These are phyloP conservation scores for Drosophila mercatorum DNA, from an alignment of 2,888 invertebrate genomes.

Conservation along the genomic window DNA sequence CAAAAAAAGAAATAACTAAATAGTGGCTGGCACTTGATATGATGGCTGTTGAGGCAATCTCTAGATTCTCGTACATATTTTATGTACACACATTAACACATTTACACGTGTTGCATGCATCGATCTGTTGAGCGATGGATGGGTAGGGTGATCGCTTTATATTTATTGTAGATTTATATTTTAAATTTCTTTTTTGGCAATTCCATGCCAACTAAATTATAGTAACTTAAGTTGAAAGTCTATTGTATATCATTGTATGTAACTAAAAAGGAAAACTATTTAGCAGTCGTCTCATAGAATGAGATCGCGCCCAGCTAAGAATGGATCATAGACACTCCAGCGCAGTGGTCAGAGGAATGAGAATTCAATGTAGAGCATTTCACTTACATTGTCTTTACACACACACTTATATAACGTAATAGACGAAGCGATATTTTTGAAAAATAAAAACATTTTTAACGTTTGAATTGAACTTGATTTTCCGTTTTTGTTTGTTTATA, in stretches of 20 bases:
- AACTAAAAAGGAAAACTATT: constrained; percentile 49
- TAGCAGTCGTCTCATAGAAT: constrained; percentile 62
- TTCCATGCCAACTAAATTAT: constrained; percentile 69
- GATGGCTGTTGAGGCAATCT: constrained; percentile 55
- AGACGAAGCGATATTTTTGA: constrained; percentile 75
- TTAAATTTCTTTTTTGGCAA: constrained; percentile 58
- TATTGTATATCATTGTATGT: constrained; percentile 70
- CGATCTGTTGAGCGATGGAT: constrained; percentile 35
- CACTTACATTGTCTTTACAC: constrained; percentile 63
- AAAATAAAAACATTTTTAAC: constrained; percentile 74
- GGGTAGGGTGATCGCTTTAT: constrained; percentile 52
- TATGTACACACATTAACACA: constrained; percentile 52
- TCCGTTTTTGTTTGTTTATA: not conserved
- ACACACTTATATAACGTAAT: constrained; percentile 58
- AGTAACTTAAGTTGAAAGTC: constrained; percentile 62
- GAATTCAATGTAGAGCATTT: constrained; percentile 69
- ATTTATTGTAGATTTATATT: constrained; percentile 76
- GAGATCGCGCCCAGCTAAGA: constrained; percentile 49
- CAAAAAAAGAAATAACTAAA: constrained; percentile 31
- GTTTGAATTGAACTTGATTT: constrained; percentile 50
- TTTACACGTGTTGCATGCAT: constrained; percentile 45
- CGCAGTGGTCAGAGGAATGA: constrained; percentile 55
- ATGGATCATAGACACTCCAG: constrained; percentile 40
- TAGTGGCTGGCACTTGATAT: constrained; percentile 38
- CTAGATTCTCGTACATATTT: constrained; percentile 59